Conservation (phyloP, 2,797 vertebrate species). For the Pseudochirops corinnae region DNA sequence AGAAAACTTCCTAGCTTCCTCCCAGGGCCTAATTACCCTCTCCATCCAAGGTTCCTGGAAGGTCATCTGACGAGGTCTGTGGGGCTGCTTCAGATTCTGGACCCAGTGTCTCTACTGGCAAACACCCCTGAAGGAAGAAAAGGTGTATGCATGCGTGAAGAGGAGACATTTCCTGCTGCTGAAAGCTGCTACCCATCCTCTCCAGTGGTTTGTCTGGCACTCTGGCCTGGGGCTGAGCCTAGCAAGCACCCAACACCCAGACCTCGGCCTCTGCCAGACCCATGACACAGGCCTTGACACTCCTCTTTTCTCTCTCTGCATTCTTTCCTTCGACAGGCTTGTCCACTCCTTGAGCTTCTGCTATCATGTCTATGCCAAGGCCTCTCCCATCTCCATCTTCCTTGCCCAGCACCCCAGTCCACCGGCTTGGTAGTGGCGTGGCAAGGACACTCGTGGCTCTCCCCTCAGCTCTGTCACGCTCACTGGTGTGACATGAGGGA, state of each 20-base stretch:
- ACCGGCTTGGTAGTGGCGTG: not conserved
- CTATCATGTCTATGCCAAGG: not conserved
- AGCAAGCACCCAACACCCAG: not conserved
- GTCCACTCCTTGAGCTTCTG: not conserved
- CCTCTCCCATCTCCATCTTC: not conserved
- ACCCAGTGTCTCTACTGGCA: slow-evolving; percentile 80
- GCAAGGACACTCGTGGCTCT: not conserved
- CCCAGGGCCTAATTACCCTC: slow-evolving; percentile 43
- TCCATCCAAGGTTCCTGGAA: slow-evolving; percentile 30
- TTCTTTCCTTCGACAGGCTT: too few species aligned
- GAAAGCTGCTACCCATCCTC: not conserved
- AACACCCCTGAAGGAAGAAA: slow-evolving; percentile 67
- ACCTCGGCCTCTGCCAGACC: not conserved
- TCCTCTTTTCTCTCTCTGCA: not conserved
- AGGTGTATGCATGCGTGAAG: rapidly evolving
- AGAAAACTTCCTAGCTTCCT: too few species aligned
- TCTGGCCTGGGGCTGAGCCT: not conserved
- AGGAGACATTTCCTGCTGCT: not conserved
- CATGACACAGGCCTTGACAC: not conserved
- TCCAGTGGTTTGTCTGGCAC: not conserved
- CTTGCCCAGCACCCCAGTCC: not conserved
- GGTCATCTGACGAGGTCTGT: not conserved
- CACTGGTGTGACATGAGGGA: not conserved
- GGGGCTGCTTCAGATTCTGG: slow-evolving; percentile 21
- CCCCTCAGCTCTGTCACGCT: not conserved